phyloP scores from a whole-genome alignment of 2,113 vertebrate genomes.

The Pristiophorus japonicus region DNA sequence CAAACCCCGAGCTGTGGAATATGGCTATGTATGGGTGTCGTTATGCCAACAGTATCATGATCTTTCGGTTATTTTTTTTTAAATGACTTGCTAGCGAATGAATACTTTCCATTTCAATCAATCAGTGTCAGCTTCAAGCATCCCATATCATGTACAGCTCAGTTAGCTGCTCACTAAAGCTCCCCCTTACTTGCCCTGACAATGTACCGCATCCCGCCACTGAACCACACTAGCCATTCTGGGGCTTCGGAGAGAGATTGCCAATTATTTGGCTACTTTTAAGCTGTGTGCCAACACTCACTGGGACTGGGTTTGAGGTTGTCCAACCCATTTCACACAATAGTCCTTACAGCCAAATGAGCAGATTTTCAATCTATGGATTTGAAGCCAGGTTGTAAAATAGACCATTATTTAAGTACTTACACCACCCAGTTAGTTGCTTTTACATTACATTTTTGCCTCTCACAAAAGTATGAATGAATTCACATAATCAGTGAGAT shows the following conservation, averaged over 20 bases:
- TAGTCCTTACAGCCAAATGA: neutral
- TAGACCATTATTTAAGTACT: neutral
- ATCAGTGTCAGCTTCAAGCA: neutral
- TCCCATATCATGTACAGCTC: neutral
- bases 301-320: neutral
- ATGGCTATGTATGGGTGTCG: neutral
- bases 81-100: neutral
- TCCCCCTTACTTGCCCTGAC: neutral
- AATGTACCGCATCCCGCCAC: neutral
- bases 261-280: neutral
- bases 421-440: neutral
- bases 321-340: neutral
- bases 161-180: neutral
- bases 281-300: neutral
- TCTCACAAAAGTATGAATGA: neutral
- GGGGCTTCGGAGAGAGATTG: neutral
- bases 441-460: neutral
- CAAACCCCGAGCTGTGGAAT: neutral
- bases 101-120: neutral
- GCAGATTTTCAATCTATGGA: neutral
- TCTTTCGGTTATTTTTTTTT: neutral
- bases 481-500: neutral
- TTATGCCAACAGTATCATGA: neutral
- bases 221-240: neutral
- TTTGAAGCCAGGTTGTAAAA: neutral